Conservation (phyloP, 1,140 invertebrate genomes). For the Agrilus planipennis region DNA sequence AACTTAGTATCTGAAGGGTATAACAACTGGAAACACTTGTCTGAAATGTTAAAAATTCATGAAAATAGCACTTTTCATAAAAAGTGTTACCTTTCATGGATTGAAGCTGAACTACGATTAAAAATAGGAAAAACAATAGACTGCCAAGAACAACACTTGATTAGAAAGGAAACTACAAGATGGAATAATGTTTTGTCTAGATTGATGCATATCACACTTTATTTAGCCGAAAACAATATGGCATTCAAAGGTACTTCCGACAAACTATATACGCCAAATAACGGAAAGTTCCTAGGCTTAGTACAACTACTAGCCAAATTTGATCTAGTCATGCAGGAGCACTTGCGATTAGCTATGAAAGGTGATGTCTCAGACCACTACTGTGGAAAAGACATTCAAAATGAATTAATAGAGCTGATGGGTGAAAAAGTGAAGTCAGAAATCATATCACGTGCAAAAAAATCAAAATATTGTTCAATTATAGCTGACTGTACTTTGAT, state of each 20-base stretch:
- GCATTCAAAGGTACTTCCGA: slow-evolving; percentile 4
- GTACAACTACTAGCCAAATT: slow-evolving; percentile 10
- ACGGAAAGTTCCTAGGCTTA: slow-evolving; percentile 14
- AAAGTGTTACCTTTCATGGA: too few relatives aligned
- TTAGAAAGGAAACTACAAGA: not conserved
- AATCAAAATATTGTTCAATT: slow-evolving; percentile 31
- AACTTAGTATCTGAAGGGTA: too few relatives aligned
- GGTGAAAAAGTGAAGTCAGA: slow-evolving; percentile 20
- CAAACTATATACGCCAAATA: too few relatives aligned
- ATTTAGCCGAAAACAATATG: not conserved
- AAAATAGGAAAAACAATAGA: too few relatives aligned
- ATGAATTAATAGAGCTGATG: slow-evolving; percentile 21
- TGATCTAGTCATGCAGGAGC: slow-evolving; percentile 9
- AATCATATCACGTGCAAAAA: slow-evolving; percentile 23
- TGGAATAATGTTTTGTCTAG: not conserved
- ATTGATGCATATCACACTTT: not conserved
- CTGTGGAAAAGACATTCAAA: slow-evolving; percentile 9
- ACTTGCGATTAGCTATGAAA: slow-evolving; percentile 2
- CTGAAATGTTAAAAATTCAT: too few relatives aligned
- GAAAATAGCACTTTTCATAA: too few relatives aligned
- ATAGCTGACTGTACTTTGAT: slow-evolving; percentile 34
- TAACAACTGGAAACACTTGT: too few relatives aligned
- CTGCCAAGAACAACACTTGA: not conserved
- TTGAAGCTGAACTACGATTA: too few relatives aligned
- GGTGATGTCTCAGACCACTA: not conserved